These are phyloP conservation scores for Cyanistes caeruleus DNA, from an alignment of 2,113 vertebrate species.

Conservation along the genomic window DNA sequence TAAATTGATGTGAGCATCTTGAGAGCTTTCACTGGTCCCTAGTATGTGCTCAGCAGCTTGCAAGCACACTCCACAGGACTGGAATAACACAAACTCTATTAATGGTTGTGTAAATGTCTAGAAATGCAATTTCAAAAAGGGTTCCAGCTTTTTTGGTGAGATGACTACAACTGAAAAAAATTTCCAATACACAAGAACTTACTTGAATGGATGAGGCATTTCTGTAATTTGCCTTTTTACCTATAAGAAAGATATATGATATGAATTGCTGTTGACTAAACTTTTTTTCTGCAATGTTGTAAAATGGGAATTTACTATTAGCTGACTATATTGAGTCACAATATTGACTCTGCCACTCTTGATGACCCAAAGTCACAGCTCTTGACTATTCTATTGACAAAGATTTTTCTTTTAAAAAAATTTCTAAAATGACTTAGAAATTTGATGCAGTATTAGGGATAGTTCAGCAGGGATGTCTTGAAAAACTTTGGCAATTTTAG, in stretches of 20 bases:
- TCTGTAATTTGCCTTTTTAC: neutral
- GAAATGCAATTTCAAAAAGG: neutral
- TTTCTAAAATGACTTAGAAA: neutral
- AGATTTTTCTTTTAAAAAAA: neutral
- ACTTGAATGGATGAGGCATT: neutral
- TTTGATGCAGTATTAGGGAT: neutral
- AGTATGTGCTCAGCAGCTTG: neutral
- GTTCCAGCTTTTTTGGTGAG: neutral
- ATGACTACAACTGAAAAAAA: neutral
- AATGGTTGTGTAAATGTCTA: neutral
- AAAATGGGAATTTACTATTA: neutral
- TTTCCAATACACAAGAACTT: neutral
- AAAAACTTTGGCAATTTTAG: neutral
- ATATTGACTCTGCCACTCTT: neutral
- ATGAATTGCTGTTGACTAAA: neutral
- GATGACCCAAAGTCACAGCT: neutral
- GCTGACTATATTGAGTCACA: neutral
- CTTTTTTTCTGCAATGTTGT: neutral
- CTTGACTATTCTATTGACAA: neutral
- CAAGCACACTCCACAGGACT: neutral
- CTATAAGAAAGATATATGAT: neutral
- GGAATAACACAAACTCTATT: accelerated
- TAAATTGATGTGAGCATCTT: neutral
- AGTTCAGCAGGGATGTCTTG: neutral
- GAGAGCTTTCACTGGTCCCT: neutral